These are phyloP conservation scores for Panurus biarmicus DNA, from an alignment of 2,113 vertebrate species.

Conservation along the genomic window DNA sequence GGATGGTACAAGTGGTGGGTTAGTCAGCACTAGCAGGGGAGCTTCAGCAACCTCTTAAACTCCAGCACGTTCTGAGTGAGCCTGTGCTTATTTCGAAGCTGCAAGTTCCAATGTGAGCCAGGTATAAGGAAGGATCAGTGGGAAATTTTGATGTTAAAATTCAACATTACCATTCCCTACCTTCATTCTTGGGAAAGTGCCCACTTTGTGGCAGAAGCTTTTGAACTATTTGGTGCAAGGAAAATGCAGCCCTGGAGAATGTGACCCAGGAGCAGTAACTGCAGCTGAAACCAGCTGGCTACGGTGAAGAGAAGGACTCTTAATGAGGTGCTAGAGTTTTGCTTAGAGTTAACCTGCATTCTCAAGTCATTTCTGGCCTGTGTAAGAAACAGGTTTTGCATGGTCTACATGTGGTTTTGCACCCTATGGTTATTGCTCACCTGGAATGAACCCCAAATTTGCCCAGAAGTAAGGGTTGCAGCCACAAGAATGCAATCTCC, in stretches of 20 bases:
- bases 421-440: background rate
- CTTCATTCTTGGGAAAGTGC: accelerated
- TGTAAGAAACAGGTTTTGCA: background rate
- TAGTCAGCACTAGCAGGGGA: background rate
- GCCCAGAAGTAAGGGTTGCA: background rate
- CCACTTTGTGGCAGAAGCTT: background rate
- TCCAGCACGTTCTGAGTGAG: background rate
- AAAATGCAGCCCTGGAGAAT: background rate
- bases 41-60: background rate
- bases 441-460: background rate
- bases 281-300: background rate
- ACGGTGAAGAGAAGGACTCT: background rate
- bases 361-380: background rate
- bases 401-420: background rate
- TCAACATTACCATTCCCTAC: background rate
- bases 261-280: background rate
- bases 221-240: background rate
- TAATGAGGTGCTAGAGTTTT: background rate
- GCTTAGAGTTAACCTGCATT: background rate
- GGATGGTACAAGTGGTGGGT: background rate
- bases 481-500: background rate
- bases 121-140: background rate
- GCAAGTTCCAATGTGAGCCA: background rate
- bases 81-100: background rate
- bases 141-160: background rate